Evolutionary conservation across 2,888 invertebrate genomes (phyloP).

Genomic region (Acleris emargana): DNA sequence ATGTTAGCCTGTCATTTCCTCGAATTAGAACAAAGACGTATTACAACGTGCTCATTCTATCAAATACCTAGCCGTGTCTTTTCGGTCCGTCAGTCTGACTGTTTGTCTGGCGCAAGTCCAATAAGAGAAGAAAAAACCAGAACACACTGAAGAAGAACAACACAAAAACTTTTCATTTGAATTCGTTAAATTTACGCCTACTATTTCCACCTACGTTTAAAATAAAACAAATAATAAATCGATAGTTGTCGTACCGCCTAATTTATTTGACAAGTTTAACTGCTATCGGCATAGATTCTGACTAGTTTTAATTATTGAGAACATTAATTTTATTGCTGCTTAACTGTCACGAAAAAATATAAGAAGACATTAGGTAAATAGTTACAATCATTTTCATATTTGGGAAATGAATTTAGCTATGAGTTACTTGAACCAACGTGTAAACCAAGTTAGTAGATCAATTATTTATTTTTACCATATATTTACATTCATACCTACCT

Average conservation of each 20-base stretch:
- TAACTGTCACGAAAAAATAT: constrained; percentile 35
- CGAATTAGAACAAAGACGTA: no score
- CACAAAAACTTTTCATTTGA: no score
- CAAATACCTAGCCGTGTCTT: no score
- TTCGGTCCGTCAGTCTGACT: no score
- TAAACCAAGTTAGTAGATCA: no score
- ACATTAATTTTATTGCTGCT: constrained; percentile 34
- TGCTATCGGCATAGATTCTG: constrained; percentile 19
- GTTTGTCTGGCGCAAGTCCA: no score
- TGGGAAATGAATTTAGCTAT: constrained; percentile 27
- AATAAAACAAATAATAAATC: background rate
- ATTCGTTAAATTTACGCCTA: background rate
- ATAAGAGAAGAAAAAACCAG: no score
- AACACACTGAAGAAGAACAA: no score
- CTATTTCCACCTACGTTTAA: background rate
- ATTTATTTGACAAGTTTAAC: constrained; percentile 31
- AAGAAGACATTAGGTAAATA: constrained; percentile 26
- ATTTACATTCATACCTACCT: no score
- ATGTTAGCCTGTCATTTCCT: no score
- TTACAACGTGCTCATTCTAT: no score
- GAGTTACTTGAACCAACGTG: constrained; percentile 7
- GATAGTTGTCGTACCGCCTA: constrained; percentile 13
- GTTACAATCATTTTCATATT: constrained; percentile 33
- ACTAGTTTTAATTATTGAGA: constrained; percentile 34
- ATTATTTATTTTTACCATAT: no score